Evolutionary conservation across 2,797 vertebrate genomes (phyloP).

Genomic region (Acipenser oxyrinchus): DNA sequence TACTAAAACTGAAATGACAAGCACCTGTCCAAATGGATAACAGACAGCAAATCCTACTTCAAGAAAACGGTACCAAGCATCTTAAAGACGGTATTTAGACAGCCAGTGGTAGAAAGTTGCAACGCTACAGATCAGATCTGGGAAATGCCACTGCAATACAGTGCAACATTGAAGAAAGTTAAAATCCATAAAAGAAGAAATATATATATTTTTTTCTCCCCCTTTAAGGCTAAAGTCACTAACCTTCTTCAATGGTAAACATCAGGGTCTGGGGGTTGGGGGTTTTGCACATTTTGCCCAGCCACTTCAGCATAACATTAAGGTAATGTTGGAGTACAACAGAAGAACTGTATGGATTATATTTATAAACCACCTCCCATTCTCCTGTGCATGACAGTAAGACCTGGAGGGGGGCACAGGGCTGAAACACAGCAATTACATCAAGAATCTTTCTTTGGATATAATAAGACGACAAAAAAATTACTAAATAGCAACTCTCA

Average conservation of each 20-base stretch:
- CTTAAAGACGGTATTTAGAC: not conserved
- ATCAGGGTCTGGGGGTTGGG: conserved; percentile 8
- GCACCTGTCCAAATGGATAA: not conserved
- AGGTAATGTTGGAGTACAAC: not conserved
- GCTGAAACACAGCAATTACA: not conserved
- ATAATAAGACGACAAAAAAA: no score
- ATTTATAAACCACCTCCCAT: conserved; percentile 4
- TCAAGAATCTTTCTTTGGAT: no score
- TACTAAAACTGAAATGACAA: not conserved
- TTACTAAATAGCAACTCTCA: no score
- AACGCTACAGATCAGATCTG: not conserved
- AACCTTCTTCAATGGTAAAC: not conserved
- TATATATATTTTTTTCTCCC: not conserved
- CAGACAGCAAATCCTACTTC: not conserved
- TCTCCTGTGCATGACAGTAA: not conserved
- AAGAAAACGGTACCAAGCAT: not conserved
- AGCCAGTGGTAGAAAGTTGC: not conserved
- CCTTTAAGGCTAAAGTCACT: conserved; percentile 17
- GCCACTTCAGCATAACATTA: not conserved
- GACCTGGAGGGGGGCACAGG: not conserved
- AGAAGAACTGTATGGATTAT: not conserved
- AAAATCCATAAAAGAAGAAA: not conserved
- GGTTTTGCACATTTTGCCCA: not conserved
- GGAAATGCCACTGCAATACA: not conserved
- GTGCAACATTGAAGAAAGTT: not conserved